Evolutionary conservation across 1,140 invertebrate species (phyloP).

Genomic region (Macrotrachela quadricornifera): DNA sequence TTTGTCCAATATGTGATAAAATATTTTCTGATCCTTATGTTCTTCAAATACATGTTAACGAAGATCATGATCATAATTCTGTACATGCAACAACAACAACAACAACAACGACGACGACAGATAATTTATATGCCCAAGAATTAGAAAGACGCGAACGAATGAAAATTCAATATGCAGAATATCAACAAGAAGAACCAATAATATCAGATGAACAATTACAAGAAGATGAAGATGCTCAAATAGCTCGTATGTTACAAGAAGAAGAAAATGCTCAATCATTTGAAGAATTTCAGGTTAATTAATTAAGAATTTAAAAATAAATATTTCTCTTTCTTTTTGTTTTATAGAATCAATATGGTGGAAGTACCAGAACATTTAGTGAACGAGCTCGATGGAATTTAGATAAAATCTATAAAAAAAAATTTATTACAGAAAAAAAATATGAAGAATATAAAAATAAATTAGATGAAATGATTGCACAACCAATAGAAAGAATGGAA

Average conservation of each 20-base stretch:
- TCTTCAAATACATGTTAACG: not conserved
- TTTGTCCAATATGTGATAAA: not conserved
- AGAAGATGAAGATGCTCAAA: no score
- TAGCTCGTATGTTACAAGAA: not conserved
- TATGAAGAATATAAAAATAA: not conserved
- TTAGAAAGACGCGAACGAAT: constrained; percentile 45
- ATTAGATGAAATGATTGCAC: no score
- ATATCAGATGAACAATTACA: no score
- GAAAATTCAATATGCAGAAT: constrained; percentile 13
- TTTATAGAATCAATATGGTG: not conserved
- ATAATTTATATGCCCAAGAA: constrained; percentile 38
- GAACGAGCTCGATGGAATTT: not conserved
- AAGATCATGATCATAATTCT: not conserved
- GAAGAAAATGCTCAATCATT: not conserved
- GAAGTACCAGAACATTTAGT: not conserved
- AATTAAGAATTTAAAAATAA: not conserved
- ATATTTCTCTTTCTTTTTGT: not conserved
- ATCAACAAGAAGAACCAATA: no score
- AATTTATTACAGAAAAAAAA: not conserved
- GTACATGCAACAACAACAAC: not conserved
- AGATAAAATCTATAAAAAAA: not conserved
- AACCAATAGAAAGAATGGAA: no score
- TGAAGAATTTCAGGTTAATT: not conserved
- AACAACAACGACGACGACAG: constrained; percentile 17
- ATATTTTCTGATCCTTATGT: not conserved